Evolutionary conservation across 2,797 vertebrate species (phyloP), one percentile per base, ranked within the genome.

Genomic region (Florisuga fusca): DNA sequence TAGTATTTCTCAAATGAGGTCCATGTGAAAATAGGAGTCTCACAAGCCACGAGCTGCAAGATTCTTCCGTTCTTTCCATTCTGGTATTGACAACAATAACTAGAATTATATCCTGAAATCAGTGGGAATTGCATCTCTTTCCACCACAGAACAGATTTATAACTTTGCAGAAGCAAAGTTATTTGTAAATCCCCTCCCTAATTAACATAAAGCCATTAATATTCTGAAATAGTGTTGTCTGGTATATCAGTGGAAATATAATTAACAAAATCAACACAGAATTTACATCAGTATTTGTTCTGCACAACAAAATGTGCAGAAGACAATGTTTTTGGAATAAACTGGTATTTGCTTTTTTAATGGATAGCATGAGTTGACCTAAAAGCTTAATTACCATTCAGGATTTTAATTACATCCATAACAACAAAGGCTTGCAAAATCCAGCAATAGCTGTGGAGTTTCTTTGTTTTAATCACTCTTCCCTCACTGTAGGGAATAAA

Each of bases 231-330:
- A 75, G 78, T 59, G 23, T 54, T 81, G 63, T 34, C 78, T 83
- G n/a, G 26, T 88, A 69, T 72, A 38, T 66, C 64, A 50, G 87
- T 88, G 48, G 51, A 74, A 96, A 90, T 55, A 76, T 64, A 95
- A 91, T 94, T 94, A 94, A 89, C 62, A 81, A 84, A 93, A 94
- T 84, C 66, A 88, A 95, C 76, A 72, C 41, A 61, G 73, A 33
- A 84, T 84, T 96, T 94, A 75, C 76, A 84, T 25, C 13, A n/a
- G 36, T 41, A 74, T 92, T 95, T 96, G 84, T 94, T 95, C n/a
- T 62, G 69, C 55, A 93, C 94, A 93, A 74, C 46, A 43, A 94
- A 93, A 88, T 84, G 62, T 72, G 66, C 69, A 55, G 73, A 84
- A 93, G 85, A 93, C 34, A 68, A 86, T 87, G 69, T 41, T 88